These are phyloP conservation scores for Pemphredon lugubris DNA, from an alignment of 2,888 invertebrate species.

Conservation along the genomic window DNA sequence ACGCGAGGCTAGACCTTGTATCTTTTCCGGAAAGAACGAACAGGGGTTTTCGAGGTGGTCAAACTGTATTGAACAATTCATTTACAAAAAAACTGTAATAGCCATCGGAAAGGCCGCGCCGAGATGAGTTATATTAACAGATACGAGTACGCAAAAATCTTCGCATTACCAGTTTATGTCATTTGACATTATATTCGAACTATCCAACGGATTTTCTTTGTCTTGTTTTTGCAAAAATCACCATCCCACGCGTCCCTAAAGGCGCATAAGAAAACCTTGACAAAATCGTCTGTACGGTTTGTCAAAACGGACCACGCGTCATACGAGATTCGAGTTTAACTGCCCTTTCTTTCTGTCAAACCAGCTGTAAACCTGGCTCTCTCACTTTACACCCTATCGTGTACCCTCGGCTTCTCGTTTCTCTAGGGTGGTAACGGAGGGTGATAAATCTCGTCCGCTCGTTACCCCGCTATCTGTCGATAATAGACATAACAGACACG, in stretches of 20 bases:
- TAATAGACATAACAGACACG: slow-evolving; percentile 79
- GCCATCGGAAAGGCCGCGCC: too few relatives aligned
- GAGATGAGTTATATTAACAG: too few relatives aligned
- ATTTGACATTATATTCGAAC: too few relatives aligned
- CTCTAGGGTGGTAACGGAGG: slow-evolving; percentile 56
- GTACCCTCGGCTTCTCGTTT: slow-evolving; percentile 54
- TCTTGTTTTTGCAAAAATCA: neutral
- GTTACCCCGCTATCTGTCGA: slow-evolving; percentile 73
- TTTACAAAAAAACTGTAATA: too few relatives aligned
- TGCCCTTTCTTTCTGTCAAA: slow-evolving; percentile 57
- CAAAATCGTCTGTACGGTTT: slow-evolving; percentile 9
- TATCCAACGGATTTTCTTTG: too few relatives aligned
- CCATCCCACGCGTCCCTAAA: neutral
- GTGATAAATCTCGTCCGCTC: slow-evolving; percentile 75
- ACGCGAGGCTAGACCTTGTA: too few relatives aligned
- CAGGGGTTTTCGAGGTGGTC: too few relatives aligned
- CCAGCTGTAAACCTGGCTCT: slow-evolving; percentile 57
- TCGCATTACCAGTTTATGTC: too few relatives aligned
- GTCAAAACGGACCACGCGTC: slow-evolving; percentile 33
- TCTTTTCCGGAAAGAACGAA: too few relatives aligned
- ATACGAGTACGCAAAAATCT: too few relatives aligned
- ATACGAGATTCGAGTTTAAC: slow-evolving; percentile 43
- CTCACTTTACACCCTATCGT: slow-evolving; percentile 46
- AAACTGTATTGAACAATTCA: too few relatives aligned
- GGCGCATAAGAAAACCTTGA: neutral